Base-by-base conservation (phyloP, 1,140 invertebrate species). In the Calliphora vicina region DNA sequence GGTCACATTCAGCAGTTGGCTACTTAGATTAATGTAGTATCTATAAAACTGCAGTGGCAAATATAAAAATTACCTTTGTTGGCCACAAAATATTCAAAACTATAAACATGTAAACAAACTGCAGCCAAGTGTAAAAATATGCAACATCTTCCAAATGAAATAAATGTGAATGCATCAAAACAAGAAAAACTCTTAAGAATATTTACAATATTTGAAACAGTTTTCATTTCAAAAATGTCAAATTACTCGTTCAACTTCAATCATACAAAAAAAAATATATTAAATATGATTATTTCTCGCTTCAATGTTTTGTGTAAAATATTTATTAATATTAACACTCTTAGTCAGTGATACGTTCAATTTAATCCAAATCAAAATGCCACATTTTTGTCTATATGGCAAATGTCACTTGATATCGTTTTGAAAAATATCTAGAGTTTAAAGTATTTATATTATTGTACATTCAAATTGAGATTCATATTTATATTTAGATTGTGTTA, bases 151-250 rank as follows among this genome's bases (percentile, higher is more conserved):
- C 35, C 67, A 17, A 26, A 71, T 74, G 12, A 29, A 29, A 35
- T 35, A 15, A 61, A 61, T 4, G 42, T 13, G 10, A 74, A 0
- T 35, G 35, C 15, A 74, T 8, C 72, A 74, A 74, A 74, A 74
- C 26, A 42, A n/a, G 35, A 35, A 35, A 35, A 29, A 35, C 12
- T 50, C 1, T 50, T 17, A 15, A 50, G 45, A 50, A 50, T 12
- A 17, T 15, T 1, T 50, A n/a, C n/a, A 4, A 50, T n/a, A 50
- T 50, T 50, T 50, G 45, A 50, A 50, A 50, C 17, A 13, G 17
- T 78, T 78, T 78, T 23, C 35, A 78, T 43, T 23, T 45, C n/a
- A 78, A 78, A 78, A 78, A 78, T 78, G 74, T 78, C 74, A 78
- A 78, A 78, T 78, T 76, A 76, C 35, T 76, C 27, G 13, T 25